phyloP scores from a whole-genome alignment of 2,113 vertebrate genomes.

The Bombycilla garrulus region DNA sequence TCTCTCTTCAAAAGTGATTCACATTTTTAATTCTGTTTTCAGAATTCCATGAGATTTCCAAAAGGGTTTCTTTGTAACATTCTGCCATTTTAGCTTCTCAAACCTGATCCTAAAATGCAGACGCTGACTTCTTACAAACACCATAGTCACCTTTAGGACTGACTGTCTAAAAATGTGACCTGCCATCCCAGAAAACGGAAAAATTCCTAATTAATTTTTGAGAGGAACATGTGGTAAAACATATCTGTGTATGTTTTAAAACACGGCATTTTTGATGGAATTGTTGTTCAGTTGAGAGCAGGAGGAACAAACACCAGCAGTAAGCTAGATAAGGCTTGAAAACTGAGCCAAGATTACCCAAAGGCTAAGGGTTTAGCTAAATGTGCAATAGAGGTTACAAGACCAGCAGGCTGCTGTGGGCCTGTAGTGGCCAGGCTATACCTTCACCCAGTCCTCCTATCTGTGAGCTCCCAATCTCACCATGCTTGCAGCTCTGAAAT shows the following conservation, averaged over 20 bases:
- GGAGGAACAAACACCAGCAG: neutral
- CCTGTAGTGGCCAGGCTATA: neutral
- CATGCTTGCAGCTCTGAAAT: neutral
- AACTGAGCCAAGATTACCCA: neutral
- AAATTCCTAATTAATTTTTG: neutral
- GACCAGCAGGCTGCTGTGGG: neutral
- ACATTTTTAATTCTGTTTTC: neutral
- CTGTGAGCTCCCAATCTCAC: neutral
- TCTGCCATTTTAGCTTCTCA: neutral
- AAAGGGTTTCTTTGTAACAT: neutral
- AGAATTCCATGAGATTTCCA: neutral
- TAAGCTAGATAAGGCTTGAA: neutral
- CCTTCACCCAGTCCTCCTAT: neutral
- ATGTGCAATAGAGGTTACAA: neutral
- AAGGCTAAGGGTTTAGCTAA: neutral
- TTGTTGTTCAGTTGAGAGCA: neutral
- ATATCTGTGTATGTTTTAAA: too few species aligned
- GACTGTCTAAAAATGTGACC: neutral
- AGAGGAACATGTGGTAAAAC: neutral
- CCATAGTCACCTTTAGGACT: accelerated
- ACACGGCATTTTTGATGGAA: neutral
- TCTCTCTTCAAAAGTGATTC: neutral
- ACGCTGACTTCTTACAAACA: neutral
- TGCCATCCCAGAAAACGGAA: neutral
- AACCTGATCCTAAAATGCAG: neutral